phyloP scores from a whole-genome alignment of 2,888 invertebrate genomes.

The Hemistola chrysoprasaria region DNA sequence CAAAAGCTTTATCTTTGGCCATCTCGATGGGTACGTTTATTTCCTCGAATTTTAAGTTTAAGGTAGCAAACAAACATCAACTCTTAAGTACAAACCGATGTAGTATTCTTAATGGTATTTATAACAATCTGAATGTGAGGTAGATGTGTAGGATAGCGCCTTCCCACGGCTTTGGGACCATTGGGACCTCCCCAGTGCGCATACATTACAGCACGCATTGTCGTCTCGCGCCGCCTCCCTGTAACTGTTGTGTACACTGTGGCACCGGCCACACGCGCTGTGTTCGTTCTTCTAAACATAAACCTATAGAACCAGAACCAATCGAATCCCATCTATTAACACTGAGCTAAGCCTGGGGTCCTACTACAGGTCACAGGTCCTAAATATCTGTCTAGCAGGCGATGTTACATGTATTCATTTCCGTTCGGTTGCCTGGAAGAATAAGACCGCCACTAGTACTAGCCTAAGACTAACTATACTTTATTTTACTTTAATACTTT shows the following conservation, averaged over 20 bases:
- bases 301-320: conserved; percentile 24
- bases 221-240: conserved; percentile 42
- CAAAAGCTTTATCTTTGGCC: conserved; percentile 8
- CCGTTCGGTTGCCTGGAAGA: too few relatives aligned
- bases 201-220: conserved; percentile 72
- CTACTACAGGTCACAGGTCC: conserved; percentile 9
- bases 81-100: conserved; percentile 24
- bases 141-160: conserved; percentile 47
- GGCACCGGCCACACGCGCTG: conserved; percentile 28
- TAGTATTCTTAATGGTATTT: conserved; percentile 30
- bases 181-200: conserved; percentile 73
- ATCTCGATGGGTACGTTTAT: conserved; percentile 14
- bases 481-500: too few relatives aligned
- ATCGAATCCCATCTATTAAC: conserved; percentile 27
- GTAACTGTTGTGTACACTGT: conserved; percentile 22
- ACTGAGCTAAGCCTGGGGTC: conserved; percentile 16
- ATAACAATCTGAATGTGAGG: conserved; percentile 34
- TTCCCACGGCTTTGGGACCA: conserved; percentile 57
- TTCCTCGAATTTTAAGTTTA: conserved; percentile 21
- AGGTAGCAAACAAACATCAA: conserved; percentile 22
- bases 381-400: too few relatives aligned
- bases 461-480: too few relatives aligned
- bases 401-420: too few relatives aligned
- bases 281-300: conserved; percentile 32
- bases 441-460: too few relatives aligned